Evolutionary conservation across 2,888 invertebrate species (phyloP).

Genomic region (Troides oblongomaculatus): DNA sequence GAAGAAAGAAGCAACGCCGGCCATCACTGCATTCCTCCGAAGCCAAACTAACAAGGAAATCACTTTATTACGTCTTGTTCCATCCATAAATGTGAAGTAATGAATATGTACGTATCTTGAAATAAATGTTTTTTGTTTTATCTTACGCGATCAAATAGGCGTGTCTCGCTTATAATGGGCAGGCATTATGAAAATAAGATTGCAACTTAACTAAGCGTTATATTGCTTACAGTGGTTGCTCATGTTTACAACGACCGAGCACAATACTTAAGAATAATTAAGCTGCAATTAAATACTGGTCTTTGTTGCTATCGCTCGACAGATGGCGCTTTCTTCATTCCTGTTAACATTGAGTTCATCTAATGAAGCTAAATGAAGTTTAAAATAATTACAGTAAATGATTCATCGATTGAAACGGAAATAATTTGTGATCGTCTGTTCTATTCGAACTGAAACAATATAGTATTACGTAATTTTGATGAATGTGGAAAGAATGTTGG

Average conservation of each 20-base stretch:
- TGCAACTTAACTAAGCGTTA: conserved; percentile 40
- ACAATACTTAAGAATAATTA: conserved; percentile 17
- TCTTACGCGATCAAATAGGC: conserved; percentile 40
- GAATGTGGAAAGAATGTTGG: conserved; percentile 41
- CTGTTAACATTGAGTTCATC: conserved; percentile 1
- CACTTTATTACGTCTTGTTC: conserved; percentile 49
- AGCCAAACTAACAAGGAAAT: conserved; percentile 46
- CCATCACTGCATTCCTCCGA: conserved; percentile 33
- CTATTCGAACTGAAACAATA: conserved; percentile 31
- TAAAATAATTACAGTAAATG: not conserved
- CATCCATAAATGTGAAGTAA: conserved; percentile 43
- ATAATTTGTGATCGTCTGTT: conserved; percentile 9
- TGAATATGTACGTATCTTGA: conserved; percentile 46
- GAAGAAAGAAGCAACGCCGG: conserved; percentile 44
- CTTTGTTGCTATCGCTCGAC: conserved; percentile 32
- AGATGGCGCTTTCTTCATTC: conserved; percentile 34
- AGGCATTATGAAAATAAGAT: conserved; percentile 42
- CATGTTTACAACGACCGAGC: conserved; percentile 14
- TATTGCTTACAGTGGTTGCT: conserved; percentile 38
- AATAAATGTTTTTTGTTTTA: conserved; percentile 47
- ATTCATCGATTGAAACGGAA: conserved; percentile 7
- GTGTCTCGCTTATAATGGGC: conserved; percentile 38
- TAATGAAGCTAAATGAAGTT: not conserved
- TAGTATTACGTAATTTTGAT: conserved; percentile 41
- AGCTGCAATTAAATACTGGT: not conserved